Base-by-base conservation (phyloP, 2,888 invertebrate genomes). In the Trissonchulus sp. region DNA sequence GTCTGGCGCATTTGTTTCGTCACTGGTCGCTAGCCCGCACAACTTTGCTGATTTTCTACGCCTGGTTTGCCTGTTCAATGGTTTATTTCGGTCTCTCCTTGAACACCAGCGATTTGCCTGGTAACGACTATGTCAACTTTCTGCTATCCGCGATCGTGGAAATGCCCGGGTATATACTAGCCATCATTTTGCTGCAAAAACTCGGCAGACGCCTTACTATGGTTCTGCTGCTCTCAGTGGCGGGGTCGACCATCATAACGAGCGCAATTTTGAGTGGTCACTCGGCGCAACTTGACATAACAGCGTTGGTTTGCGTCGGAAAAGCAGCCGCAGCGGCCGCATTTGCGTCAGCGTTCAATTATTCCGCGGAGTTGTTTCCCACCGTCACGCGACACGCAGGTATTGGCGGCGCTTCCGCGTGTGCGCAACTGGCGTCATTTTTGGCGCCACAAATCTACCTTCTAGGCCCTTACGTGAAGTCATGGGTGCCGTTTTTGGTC, bases 321-420 rank as follows among this genome's bases (percentile, higher is more conserved):
- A 77, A 74, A 48, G 23, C 68, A 30, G 33, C 62, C 35, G 63
- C 71, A 1, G 23, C 74, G 31, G 77, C 71, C 28, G 62, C 69
- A 18, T 77, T 77, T 34, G 77, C 76, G 62, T 36, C 77, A 31
- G 38, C 30, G n/a, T n/a, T n/a, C n/a, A n/a, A n/a, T n/a, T n/a
- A n/a, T n/a, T n/a, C n/a, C n/a, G n/a, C n/a, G n/a, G 76, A 76
- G 48, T 2, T 76, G n/a, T 76, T 76, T 33, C 76, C 76, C 2
- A 76, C 76, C 2, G 77, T 77, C 28, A 74, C 72, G 1, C 73
- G 77, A 8, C 74, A 77, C 23, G 3, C 74, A 1, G 76, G 71
- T 34, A 76, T 63, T 35, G 77, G 77, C 1, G 38, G 38, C 35
- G 38, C 68, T 23, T 76, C 73, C 1, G 33, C 62, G n/a, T 48